Percentiles rank a stretch among this genome's conserved stretches.
Evolutionary conservation across 2,888 invertebrate genomes (phyloP).

Genomic region (Rutpela maculata): DNA sequence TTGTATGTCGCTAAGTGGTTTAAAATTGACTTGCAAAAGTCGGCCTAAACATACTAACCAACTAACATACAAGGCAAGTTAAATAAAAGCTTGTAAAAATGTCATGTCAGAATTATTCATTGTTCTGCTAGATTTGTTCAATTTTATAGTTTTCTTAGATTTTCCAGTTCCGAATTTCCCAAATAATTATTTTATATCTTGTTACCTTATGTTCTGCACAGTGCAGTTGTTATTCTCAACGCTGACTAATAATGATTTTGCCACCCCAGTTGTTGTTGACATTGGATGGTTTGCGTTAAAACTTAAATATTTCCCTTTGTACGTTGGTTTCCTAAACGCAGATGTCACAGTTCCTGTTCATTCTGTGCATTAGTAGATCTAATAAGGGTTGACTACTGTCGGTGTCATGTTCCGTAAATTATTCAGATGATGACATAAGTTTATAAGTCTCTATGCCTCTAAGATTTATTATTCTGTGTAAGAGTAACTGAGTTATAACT

Average conservation of each 20-base stretch:
- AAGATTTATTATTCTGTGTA: no score
- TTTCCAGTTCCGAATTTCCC: no score
- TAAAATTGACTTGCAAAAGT: no score
- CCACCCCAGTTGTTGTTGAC: background rate
- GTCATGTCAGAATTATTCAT: no score
- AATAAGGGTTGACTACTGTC: background rate
- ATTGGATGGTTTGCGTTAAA: background rate
- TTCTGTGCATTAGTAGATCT: background rate
- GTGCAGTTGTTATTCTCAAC: background rate
- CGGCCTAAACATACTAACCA: no score
- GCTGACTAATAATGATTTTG: background rate
- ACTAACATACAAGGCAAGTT: no score
- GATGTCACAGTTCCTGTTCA: background rate
- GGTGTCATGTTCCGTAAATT: background rate
- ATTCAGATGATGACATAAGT: background rate
- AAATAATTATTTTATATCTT: background rate
- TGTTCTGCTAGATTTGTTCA: no score
- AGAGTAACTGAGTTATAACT: no score
- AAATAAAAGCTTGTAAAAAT: no score
- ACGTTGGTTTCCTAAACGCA: background rate
- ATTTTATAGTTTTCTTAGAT: no score
- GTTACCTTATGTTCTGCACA: background rate
- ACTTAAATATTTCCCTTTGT: slow-evolving; percentile 6
- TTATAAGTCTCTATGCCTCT: no score
- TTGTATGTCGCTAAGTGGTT: no score